Evolutionary conservation across 2,113 vertebrate genomes (phyloP).

Genomic region (Coturnix japonica): DNA sequence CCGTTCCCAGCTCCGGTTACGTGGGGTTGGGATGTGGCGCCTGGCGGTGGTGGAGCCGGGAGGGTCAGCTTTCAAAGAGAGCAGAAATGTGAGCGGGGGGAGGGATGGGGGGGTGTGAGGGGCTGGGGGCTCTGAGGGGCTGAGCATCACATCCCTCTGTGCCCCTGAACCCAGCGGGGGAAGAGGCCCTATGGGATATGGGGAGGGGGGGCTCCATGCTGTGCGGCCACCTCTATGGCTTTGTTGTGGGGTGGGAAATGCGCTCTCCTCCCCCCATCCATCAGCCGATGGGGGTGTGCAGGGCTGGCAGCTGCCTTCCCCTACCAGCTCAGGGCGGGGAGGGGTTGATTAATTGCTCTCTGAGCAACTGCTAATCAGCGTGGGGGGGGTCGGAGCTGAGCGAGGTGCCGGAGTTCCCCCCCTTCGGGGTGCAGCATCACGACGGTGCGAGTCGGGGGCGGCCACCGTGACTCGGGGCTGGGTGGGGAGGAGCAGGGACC

Average conservation of each 20-base stretch:
- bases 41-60: not conserved
- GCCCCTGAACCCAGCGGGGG: fast-evolving
- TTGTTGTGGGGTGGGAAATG: fast-evolving
- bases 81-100: not conserved
- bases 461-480: not conserved
- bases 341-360: not conserved
- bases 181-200: not conserved
- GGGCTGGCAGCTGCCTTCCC: slow-evolving; percentile 4
- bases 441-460: not conserved
- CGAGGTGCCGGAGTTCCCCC: not conserved
- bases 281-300: not conserved
- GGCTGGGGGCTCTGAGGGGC: fast-evolving
- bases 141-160: not conserved
- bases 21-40: fast-evolving
- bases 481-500: slow-evolving; percentile 17
- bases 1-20: not conserved
- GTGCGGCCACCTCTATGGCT: fast-evolving
- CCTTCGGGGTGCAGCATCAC: not conserved
- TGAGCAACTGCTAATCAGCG: slow-evolving; percentile 5
- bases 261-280: not conserved
- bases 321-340: not conserved
- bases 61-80: slow-evolving; percentile 25
- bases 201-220: too few relatives aligned
- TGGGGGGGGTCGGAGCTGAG: not conserved
- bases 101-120: not conserved